phyloP scores from a whole-genome alignment of 2,888 invertebrate species.

The Erynnis tages region DNA sequence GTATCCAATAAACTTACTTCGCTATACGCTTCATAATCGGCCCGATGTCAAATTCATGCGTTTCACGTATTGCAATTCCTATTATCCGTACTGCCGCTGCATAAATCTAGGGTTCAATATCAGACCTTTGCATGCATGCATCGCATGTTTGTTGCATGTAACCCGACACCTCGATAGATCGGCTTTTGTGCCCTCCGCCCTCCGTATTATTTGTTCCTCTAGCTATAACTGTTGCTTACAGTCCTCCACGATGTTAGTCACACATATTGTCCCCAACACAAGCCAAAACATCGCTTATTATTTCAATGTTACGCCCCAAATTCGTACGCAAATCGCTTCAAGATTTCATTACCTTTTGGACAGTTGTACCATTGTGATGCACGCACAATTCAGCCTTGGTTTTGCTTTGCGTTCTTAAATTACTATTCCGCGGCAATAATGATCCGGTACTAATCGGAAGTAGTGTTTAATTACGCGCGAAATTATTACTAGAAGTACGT shows the following conservation, averaged over 20 bases:
- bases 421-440: constrained; percentile 25
- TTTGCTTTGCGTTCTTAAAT: constrained; percentile 29
- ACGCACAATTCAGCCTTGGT: constrained; percentile 16
- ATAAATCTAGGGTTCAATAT: constrained; percentile 30
- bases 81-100: constrained; percentile 24
- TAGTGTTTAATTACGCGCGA: constrained; percentile 10
- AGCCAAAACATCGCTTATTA: constrained; percentile 18
- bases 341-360: not conserved
- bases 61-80: constrained; percentile 26
- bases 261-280: not conserved
- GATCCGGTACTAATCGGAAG: constrained; percentile 12
- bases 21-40: constrained; percentile 6
- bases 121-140: constrained; percentile 31
- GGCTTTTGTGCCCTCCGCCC: constrained; percentile 34
- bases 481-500: not conserved
- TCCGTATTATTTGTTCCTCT: constrained; percentile 27
- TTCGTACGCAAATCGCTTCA: not conserved
- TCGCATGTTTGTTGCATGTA: constrained; percentile 31
- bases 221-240: constrained; percentile 28
- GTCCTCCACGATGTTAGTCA: constrained; percentile 1
- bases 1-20: not conserved
- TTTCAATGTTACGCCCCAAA: not conserved
- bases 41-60: constrained; percentile 23
- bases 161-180: constrained; percentile 35
- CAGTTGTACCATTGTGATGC: constrained; percentile 8